These are phyloP conservation scores for Heliocidaris tuberculata DNA, from an alignment of 35 echinoderm and acorn worm genomes.

Conservation along the genomic window DNA sequence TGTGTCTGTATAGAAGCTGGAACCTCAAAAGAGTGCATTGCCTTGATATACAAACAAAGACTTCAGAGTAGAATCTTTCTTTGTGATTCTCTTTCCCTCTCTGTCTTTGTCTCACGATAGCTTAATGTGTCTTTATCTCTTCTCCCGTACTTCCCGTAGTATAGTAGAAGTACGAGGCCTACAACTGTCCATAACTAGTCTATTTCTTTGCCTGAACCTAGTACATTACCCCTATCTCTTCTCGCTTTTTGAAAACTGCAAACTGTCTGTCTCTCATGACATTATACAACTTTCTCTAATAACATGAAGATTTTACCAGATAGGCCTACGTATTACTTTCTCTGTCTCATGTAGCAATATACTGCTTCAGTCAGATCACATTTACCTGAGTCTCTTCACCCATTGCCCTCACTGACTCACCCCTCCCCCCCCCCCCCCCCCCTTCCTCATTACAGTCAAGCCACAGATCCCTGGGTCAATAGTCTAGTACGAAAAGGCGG, in stretches of 20 bases:
- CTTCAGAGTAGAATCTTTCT: neutral
- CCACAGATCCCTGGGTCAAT: neutral
- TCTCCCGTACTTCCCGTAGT: neutral
- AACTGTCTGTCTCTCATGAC: no score
- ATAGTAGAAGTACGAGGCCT: no score
- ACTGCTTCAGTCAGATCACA: no score
- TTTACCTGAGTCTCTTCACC: neutral
- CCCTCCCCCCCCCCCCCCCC: neutral
- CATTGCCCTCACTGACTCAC: neutral
- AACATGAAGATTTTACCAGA: neutral
- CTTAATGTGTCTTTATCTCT: neutral
- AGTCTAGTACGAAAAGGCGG: slow-evolving; percentile 5
- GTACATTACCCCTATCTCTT: no score
- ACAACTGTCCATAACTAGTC: no score
- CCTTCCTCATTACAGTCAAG: neutral
- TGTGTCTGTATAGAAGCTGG: neutral
- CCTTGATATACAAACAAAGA: slow-evolving; percentile 10
- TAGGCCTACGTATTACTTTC: no score
- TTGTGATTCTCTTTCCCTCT: neutral
- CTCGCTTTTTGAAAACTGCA: no score
- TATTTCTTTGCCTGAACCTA: no score
- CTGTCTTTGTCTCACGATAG: neutral
- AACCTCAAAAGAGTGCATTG: neutral
- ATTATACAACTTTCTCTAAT: neutral
- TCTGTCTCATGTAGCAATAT: no score